Evolutionary conservation across 2,888 invertebrate species (phyloP).

Genomic region (Resseliella maxima): DNA sequence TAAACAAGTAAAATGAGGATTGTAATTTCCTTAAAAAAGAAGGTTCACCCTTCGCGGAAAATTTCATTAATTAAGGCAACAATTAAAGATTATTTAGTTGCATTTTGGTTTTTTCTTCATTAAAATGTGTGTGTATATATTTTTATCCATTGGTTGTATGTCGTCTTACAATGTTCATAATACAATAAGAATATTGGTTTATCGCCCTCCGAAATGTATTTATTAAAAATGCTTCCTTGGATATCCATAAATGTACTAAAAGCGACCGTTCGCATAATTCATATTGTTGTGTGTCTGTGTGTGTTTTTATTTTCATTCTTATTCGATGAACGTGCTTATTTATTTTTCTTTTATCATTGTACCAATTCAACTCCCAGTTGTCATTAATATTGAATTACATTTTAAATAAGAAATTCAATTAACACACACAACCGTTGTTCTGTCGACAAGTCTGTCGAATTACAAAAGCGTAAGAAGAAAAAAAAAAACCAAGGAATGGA

Average conservation of each 20-base stretch:
- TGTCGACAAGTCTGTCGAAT: neutral
- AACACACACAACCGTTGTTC: neutral
- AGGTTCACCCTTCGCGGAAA: neutral
- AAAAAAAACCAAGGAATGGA: neutral
- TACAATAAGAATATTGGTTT: slow-evolving; percentile 50
- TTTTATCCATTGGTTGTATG: no score
- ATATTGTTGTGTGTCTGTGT: neutral
- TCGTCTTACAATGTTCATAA: neutral
- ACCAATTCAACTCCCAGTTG: slow-evolving; percentile 56
- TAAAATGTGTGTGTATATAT: slow-evolving; percentile 38
- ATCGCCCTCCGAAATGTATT: slow-evolving; percentile 14
- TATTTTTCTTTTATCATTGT: slow-evolving; percentile 14
- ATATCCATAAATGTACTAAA: neutral
- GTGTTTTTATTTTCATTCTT: neutral
- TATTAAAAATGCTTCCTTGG: neutral
- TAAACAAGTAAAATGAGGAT: neutral
- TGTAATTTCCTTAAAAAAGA: neutral
- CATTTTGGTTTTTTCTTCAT: neutral
- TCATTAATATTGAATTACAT: slow-evolving; percentile 57
- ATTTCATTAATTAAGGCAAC: slow-evolving; percentile 34
- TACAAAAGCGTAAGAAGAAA: neutral
- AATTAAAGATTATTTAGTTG: slow-evolving; percentile 31
- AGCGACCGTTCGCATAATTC: slow-evolving; percentile 19
- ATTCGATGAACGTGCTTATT: neutral
- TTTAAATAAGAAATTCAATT: slow-evolving; percentile 57